Evolutionary conservation across 2,888 invertebrate species (phyloP), one percentile per base, ranked within the genome.

Genomic region (Cephonodes hylas): DNA sequence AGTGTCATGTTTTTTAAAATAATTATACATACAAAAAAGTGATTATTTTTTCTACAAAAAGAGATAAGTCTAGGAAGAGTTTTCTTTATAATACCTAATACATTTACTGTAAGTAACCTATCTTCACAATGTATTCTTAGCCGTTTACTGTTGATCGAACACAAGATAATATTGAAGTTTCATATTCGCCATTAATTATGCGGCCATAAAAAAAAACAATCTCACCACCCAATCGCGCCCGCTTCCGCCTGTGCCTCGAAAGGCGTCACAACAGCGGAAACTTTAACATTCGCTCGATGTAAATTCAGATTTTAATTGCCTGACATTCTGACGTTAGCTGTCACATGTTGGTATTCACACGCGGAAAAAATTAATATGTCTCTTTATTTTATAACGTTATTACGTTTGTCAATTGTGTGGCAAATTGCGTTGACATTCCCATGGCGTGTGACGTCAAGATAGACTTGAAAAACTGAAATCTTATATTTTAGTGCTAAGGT

Each of bases 311-410:
- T 48, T 53, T 61, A 62, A 60, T 66, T 64, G 59, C 64, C 64
- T 65, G 68, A 66, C 62, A 67, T 63, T 67, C 8, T 53, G 53
- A 53, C 53, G 5, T 53, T 31, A 18, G 27, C 27, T 53, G 53
- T 53, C 53, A 53, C 53, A 10, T 31, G 53, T 27, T 18, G 53
- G 10, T 10, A 53, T 31, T 53, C 53, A 20, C 18, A 31, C 31
- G 48, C 15, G 48, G 27, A 53, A 31, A 20, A 25, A 58, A 15
- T 58, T 53, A 31, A 15, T 38, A n/a, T 53, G 18, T 8, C 4
- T 31, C 27, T 18, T 53, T 31, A 53, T 31, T n/a, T n/a, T 53
- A 15, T 18, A 31, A 53, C 31, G 27, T 53, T 27, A 27, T 27
- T 53, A n/a, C 18, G 0, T 8, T 53, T 10, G 27, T 53, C 31